Evolutionary conservation across 2,888 invertebrate genomes (phyloP).

Genomic region (Phytoseiulus persimilis): DNA sequence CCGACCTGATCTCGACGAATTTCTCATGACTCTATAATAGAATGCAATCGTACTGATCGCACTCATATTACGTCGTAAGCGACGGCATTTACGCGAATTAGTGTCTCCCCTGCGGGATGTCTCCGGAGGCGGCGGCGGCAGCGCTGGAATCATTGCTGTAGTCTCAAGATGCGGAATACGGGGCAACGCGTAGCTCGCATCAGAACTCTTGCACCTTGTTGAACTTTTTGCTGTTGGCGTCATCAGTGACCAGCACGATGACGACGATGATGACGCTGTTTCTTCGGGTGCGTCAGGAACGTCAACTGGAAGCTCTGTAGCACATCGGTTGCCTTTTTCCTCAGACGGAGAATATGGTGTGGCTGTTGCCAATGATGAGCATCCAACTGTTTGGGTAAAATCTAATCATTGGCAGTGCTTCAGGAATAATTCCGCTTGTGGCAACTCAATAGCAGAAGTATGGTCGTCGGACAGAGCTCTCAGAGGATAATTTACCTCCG

Average conservation of each 20-base stretch:
- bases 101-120: background rate
- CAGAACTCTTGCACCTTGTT: background rate
- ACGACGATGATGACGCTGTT: background rate
- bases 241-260: background rate
- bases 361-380: background rate
- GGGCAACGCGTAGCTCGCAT: background rate
- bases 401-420: background rate
- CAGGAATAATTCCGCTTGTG: background rate
- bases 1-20: background rate
- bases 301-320: background rate
- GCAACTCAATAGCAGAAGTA: background rate
- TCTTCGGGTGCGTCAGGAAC: background rate
- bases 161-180: background rate
- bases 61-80: conserved; percentile 15
- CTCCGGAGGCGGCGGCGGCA: background rate
- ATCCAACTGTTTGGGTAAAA: background rate
- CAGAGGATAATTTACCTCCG: background rate
- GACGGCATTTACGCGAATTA: background rate
- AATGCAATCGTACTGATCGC: conserved; percentile 15
- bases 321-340: background rate
- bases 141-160: background rate
- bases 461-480: background rate
- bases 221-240: too few species aligned
- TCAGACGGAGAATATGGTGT: background rate
- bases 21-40: conserved; percentile 33